phyloP scores from a whole-genome alignment of 2,797 vertebrate genomes.

The Hapalemur alaotrensis region DNA sequence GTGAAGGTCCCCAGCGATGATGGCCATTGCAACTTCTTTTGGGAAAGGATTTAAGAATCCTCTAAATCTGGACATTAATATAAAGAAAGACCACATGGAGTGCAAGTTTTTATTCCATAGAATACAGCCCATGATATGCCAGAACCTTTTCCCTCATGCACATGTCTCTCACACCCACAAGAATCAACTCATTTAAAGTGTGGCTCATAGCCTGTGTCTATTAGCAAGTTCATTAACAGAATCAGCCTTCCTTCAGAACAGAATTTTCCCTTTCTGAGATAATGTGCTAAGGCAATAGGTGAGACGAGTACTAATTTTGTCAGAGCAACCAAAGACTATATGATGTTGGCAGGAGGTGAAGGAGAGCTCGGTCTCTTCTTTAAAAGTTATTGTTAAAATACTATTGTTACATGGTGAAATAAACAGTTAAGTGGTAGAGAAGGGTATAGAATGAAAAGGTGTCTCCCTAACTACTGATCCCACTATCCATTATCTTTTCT shows the following conservation, averaged over 20 bases:
- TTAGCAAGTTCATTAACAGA: neutral
- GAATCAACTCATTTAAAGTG: accelerated
- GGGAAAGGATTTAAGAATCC: neutral
- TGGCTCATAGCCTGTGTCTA: neutral
- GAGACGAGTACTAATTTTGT: neutral
- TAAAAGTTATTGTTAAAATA: neutral
- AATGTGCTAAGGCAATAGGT: neutral
- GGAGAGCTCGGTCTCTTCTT: neutral
- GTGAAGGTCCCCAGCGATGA: accelerated
- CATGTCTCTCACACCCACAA: accelerated
- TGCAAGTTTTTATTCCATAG: neutral
- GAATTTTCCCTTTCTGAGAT: neutral
- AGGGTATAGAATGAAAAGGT: neutral
- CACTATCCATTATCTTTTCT: neutral
- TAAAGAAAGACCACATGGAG: neutral
- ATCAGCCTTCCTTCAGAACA: neutral
- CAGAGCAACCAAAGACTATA: neutral
- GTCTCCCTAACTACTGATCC: neutral
- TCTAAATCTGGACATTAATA: too few relatives aligned
- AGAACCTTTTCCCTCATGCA: neutral
- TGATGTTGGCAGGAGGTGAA: neutral
- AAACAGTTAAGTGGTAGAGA: neutral
- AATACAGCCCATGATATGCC: accelerated
- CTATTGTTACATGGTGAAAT: neutral
- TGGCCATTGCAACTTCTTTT: neutral